Evolutionary conservation across 1,140 invertebrate species (phyloP).

Genomic region (Formica selysi): DNA sequence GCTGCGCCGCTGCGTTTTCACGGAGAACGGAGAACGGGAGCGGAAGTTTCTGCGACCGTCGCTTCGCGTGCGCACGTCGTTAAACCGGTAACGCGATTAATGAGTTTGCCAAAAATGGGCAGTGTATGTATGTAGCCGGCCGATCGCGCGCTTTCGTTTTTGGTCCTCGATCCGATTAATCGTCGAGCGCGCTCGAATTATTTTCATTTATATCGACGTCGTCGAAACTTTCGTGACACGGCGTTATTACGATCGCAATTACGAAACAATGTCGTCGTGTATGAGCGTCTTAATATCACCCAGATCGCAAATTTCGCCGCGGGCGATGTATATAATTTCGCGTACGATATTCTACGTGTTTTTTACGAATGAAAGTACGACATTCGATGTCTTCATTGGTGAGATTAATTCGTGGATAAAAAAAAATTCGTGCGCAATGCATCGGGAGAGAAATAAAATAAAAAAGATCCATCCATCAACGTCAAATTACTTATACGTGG

Average conservation of each 20-base stretch:
- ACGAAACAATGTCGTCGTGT: slow-evolving; percentile 28
- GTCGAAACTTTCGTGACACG: slow-evolving; percentile 43
- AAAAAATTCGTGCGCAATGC: background rate
- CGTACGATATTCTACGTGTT: background rate
- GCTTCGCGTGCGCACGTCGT: slow-evolving; percentile 1
- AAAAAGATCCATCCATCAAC: background rate
- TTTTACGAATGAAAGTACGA: background rate
- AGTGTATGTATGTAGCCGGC: no score
- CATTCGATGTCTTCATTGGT: slow-evolving; percentile 9
- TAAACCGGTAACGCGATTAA: slow-evolving; percentile 60
- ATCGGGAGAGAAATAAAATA: background rate
- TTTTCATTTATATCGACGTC: slow-evolving; percentile 12
- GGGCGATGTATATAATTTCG: background rate
- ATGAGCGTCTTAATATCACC: slow-evolving; percentile 6
- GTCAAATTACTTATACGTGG: slow-evolving; percentile 3
- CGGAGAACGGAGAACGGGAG: slow-evolving; percentile 4
- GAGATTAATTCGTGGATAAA: background rate
- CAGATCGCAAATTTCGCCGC: background rate
- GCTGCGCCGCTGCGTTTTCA: slow-evolving; percentile 38
- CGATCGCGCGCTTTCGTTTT: slow-evolving; percentile 10
- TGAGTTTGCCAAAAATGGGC: slow-evolving; percentile 45
- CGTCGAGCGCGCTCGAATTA: slow-evolving; percentile 18
- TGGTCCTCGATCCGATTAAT: slow-evolving; percentile 57
- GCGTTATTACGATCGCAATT: slow-evolving; percentile 27
- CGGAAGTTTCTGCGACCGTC: slow-evolving; percentile 37